Percentiles rank a stretch among this genome's conserved stretches.
Evolutionary conservation across 2,113 vertebrate species (phyloP).

Genomic region (Silurus meridionalis): DNA sequence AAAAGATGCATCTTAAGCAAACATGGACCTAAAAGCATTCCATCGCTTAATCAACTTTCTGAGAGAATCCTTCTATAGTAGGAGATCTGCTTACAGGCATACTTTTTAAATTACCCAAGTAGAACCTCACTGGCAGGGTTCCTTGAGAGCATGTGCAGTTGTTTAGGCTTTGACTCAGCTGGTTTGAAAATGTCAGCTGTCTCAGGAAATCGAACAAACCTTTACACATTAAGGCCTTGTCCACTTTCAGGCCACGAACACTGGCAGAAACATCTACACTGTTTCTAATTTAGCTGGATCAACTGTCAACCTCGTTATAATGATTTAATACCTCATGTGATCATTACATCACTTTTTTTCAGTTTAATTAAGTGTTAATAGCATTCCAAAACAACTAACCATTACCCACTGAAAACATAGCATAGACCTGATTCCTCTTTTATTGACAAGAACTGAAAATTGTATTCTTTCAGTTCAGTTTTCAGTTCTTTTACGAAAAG

Average conservation of each 20-base stretch:
- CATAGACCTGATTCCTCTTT: background rate
- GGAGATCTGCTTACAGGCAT: conserved; percentile 19
- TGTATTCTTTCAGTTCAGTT: background rate
- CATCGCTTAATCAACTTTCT: background rate
- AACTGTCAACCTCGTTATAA: conserved; percentile 20
- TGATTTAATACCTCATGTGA: background rate
- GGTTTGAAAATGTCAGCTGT: conserved; percentile 12
- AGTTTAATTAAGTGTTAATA: conserved; percentile 28
- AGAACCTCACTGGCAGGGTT: conserved; percentile 1
- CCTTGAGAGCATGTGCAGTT: background rate
- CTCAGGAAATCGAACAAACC: background rate
- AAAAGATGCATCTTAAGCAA: background rate
- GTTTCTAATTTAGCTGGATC: conserved; percentile 26
- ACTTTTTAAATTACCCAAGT: conserved; percentile 9
- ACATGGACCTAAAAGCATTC: conserved; percentile 12
- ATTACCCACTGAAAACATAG: background rate
- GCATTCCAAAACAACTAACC: background rate
- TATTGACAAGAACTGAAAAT: background rate
- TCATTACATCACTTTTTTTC: conserved; percentile 41
- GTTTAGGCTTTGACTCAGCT: conserved; percentile 12
- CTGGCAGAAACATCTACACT: conserved; percentile 20
- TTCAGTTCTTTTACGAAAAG: background rate
- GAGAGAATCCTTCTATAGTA: conserved; percentile 10
- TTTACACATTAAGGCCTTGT: background rate
- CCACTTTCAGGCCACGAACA: background rate